These are phyloP conservation scores for Tenebrio molitor DNA, from an alignment of 1,140 invertebrate genomes.

Conservation along the genomic window DNA sequence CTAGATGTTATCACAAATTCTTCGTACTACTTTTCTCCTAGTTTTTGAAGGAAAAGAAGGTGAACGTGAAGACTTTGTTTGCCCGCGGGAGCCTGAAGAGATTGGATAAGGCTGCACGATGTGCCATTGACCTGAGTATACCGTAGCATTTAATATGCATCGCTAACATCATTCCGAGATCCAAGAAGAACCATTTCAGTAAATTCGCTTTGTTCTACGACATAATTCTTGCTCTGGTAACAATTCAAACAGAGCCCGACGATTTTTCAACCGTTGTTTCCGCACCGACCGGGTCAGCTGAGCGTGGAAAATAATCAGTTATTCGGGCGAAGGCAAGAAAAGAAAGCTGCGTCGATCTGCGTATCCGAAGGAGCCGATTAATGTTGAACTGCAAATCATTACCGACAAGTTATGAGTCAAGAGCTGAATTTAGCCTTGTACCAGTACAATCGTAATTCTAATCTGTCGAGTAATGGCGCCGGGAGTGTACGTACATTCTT, in stretches of 20 bases:
- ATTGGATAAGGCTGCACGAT: conserved; percentile 34
- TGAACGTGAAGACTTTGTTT: conserved; percentile 40
- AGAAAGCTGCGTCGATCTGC: not conserved
- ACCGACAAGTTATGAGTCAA: conserved; percentile 33
- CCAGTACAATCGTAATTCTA: conserved; percentile 9
- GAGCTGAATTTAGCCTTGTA: conserved; percentile 21
- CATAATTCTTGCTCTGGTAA: conserved; percentile 9
- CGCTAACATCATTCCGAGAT: conserved; percentile 35
- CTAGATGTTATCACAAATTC: not conserved
- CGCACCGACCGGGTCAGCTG: not conserved
- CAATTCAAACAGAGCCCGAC: conserved; percentile 32
- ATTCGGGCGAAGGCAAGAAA: conserved; percentile 6
- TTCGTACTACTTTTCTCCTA: conserved; percentile 27
- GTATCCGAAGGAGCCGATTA: not conserved
- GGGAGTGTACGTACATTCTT: conserved; percentile 24
- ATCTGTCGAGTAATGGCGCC: not conserved
- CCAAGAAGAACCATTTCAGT: conserved; percentile 22
- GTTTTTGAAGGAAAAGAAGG: conserved; percentile 37
- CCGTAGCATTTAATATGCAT: conserved; percentile 43
- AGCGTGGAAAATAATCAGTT: conserved; percentile 33
- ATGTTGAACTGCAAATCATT: no score
- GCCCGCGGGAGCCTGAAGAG: conserved; percentile 23
- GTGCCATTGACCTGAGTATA: conserved; percentile 49
- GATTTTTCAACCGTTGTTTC: conserved; percentile 39
- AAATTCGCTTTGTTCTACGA: conserved; percentile 20